Conservation (phyloP, 53 echinoderm and acorn worm species). For the Crossaster papposus region DNA sequence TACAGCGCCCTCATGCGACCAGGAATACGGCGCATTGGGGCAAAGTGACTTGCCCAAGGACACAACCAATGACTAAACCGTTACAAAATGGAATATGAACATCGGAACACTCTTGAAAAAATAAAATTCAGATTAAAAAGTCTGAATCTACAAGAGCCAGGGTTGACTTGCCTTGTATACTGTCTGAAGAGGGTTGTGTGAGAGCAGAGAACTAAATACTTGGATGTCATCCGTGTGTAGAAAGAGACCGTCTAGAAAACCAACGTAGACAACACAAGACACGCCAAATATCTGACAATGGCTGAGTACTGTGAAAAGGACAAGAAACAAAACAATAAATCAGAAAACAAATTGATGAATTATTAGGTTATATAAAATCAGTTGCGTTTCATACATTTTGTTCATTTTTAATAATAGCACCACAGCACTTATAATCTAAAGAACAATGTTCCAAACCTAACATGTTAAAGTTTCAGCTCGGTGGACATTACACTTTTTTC, state of each 20-base stretch:
- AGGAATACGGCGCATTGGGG: too few species aligned
- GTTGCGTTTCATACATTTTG: too few species aligned
- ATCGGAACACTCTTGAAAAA: too few species aligned
- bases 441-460: too few species aligned
- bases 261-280: conserved; percentile 49
- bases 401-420: too few species aligned
- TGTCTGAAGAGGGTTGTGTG: not conserved
- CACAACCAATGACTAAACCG: not conserved
- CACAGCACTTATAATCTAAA: too few species aligned
- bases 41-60: not conserved
- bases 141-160: not conserved
- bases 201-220: conserved; percentile 49
- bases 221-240: conserved; percentile 64
- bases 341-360: not conserved
- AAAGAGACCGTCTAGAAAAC: conserved; percentile 60
- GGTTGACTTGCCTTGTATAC: conserved; percentile 22
- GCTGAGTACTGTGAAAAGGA: conserved; percentile 50
- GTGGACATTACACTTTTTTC: too few species aligned
- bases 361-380: too few species aligned
- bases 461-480: too few species aligned
- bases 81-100: too few species aligned
- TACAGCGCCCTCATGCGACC: too few species aligned
- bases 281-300: conserved; percentile 61
- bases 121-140: too few species aligned
- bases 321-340: not conserved